Percentiles rank a stretch among this genome's conserved stretches.
Conservation (phyloP, 1,140 invertebrate species). For the Caenorhabditis brenneri region DNA sequence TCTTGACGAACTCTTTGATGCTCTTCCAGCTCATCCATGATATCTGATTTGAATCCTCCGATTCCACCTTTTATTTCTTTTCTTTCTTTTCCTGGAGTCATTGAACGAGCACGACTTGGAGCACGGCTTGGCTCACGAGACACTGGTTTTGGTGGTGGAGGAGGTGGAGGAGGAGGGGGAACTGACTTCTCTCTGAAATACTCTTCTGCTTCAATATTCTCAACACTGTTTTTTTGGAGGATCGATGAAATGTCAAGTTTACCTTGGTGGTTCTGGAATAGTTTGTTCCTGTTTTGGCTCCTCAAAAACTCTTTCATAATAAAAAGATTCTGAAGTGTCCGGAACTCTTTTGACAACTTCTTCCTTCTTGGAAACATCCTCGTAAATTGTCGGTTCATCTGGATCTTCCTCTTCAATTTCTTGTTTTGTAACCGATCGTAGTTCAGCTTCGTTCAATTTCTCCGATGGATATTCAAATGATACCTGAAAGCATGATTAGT, state of each 20-base stretch:
- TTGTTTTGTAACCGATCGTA: constrained; percentile 29
- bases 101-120: constrained; percentile 38
- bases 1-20: constrained; percentile 22
- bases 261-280: constrained; percentile 14
- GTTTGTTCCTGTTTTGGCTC: neutral
- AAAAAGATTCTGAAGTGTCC: constrained; percentile 18
- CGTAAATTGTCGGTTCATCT: constrained; percentile 18
- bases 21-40: constrained; percentile 47
- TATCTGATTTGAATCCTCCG: constrained; percentile 31
- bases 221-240: neutral
- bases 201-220: neutral
- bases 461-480: constrained; percentile 27
- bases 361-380: neutral
- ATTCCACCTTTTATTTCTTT: constrained; percentile 41
- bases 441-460: constrained; percentile 25
- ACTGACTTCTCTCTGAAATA: constrained; percentile 43
- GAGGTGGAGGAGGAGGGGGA: constrained; percentile 48
- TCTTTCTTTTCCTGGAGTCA: constrained; percentile 30
- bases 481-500: neutral
- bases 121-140: constrained; percentile 32
- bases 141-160: constrained; percentile 35
- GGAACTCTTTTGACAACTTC: neutral
- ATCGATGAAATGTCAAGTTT: neutral
- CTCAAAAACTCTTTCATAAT: constrained; percentile 17
- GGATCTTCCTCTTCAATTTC: constrained; percentile 31